Evolutionary conservation across 2,888 invertebrate genomes (phyloP), one percentile per base, ranked within the genome.

Genomic region (Neuroscelio doddi): DNA sequence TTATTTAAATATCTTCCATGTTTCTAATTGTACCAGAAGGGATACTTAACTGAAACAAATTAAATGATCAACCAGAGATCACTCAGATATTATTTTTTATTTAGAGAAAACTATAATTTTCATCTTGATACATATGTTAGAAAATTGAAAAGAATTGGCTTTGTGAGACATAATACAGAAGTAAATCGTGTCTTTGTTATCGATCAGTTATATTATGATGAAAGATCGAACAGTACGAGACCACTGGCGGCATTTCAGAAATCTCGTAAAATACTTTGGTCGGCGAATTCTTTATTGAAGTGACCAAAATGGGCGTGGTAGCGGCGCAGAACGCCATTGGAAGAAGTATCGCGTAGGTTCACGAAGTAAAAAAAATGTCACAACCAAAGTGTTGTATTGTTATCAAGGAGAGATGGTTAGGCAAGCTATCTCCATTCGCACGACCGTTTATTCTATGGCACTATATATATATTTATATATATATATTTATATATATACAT

Each of bases 221-320:
- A 36, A 38, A 38, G 38, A 38, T 38, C 17, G 14, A 14, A 12
- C 5, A 5, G 38, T 3, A 30, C 30, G 10, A 9, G 17, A 16
- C 38, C 17, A 38, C 5, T 8, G 17, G 17, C 9, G 17, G 38
- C 38, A 9, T 9, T 17, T 9, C 1, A 9, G 9, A 30, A 9
- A 4, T 30, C 30, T 10, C 30, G 8, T 30, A 9, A 30, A 9
- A 30, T 3, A 10, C 30, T 9, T 9, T 3, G 9, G 30, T 49
- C 49, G 34, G 12, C 36, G 26, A 15, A 27, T 10, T 17, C 10
- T 16, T 49, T 44, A 51, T 52, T 47, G 47, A 61, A 16, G 10
- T 17, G 62, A 30, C 15, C 36, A 8, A 21, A 39, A 47, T 53
- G 53, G 58, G 64, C 64, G 64, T 58, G 57, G 58, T 55, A 16